Base-by-base conservation (phyloP, 2,888 invertebrate species). In the Masnerella sp. region DNA sequence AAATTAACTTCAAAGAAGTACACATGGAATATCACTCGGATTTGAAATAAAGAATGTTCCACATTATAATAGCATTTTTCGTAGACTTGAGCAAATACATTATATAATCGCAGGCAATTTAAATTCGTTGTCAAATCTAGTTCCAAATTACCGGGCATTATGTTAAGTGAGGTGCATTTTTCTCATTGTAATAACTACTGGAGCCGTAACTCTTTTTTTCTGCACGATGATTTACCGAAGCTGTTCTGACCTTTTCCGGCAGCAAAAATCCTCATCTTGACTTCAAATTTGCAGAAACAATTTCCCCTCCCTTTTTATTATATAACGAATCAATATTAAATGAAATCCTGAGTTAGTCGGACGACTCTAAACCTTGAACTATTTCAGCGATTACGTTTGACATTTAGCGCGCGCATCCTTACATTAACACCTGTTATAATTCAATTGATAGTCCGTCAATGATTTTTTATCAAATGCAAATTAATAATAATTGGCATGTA, bases 371-470 rank as follows among this genome's bases (percentile, higher is more conserved):
- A 67, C 56, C 67, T 68, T 68, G 68, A 68, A 52, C 69, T 69
- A 61, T 69, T 47, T 69, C 17, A 54, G 40, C 69, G 28, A 69
- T 69, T 69, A 69, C 69, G 22, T 58, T 59, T 70, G 70, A 70
- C 70, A 70, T 70, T 70, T 70, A 62, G 8, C 8, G 20, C 14
- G 17, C 40, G 38, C 11, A 18, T 12, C 17, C 17, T 18, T 17
- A 49, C 25, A 36, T 52, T 45, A 59, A 52, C 43, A 58, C 43
- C 15, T 30, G 47, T 30, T 45, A 70, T 62, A 56, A 43, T 61
- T 62, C 43, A 70, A 38, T 51, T 28, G 47, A 11, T 51, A 5
- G 0, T 56, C 8, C 18, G 7, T 30, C 9, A n/a, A 52, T 7
- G 22, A 54, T 4, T 45, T 52, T 69, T 62, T 42, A 54, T 45